phyloP scores from a whole-genome alignment of 2,797 vertebrate genomes.

The Botia kubotai region DNA sequence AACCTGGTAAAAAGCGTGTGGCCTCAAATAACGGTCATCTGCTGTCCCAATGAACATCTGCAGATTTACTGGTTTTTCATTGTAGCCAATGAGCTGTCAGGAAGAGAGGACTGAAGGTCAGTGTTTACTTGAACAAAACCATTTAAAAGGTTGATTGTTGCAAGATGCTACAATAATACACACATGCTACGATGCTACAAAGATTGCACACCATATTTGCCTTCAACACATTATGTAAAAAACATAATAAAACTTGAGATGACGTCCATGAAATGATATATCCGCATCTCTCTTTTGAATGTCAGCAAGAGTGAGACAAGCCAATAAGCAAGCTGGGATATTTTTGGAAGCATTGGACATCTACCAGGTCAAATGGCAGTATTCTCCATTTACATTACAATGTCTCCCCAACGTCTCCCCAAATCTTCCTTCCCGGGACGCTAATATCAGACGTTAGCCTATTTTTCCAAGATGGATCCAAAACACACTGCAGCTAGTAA shows the following conservation, averaged over 20 bases:
- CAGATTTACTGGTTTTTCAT: conserved; percentile 93
- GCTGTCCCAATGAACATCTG: conserved; percentile 99
- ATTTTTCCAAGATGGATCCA: conserved; percentile 40
- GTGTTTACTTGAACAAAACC: background rate
- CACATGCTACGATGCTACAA: background rate
- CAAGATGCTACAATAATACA: background rate
- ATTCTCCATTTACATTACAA: conserved; percentile 18
- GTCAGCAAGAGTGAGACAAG: background rate
- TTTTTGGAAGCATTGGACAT: conserved; percentile 62
- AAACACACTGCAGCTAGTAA: conserved; percentile 33
- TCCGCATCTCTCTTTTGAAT: background rate
- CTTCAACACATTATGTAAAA: too few relatives aligned
- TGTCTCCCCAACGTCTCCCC: conserved; percentile 54
- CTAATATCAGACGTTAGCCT: conserved; percentile 44
- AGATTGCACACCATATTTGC: background rate
- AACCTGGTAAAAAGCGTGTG: conserved; percentile 98
- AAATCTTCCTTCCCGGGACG: conserved; percentile 44
- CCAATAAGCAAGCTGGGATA: conserved; percentile 19
- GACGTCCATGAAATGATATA: too few relatives aligned
- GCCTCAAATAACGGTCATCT: conserved; percentile 95
- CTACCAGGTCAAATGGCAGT: background rate
- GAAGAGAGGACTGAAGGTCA: background rate
- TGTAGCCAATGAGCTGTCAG: conserved; percentile 93
- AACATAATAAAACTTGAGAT: too few relatives aligned
- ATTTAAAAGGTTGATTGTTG: background rate